Conservation (phyloP, 2,113 vertebrate genomes). For the Ploceus nigricollis region DNA sequence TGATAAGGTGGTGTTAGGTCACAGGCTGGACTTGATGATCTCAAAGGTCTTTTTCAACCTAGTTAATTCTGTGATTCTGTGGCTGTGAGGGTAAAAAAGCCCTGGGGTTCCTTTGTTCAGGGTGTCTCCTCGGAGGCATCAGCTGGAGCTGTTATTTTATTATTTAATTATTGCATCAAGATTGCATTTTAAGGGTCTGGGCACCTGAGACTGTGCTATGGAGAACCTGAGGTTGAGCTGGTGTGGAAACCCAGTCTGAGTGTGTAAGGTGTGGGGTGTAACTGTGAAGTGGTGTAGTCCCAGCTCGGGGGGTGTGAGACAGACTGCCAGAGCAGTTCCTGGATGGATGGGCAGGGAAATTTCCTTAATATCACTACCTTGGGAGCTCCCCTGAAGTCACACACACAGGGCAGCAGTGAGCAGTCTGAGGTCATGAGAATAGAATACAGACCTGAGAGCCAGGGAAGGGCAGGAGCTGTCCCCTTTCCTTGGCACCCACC, state of each 20-base stretch:
- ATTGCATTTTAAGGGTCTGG: background rate
- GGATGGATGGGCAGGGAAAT: background rate
- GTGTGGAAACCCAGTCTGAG: background rate
- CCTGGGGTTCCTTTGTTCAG: background rate
- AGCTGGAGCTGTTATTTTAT: background rate
- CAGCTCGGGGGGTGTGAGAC: background rate
- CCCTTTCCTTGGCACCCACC: background rate
- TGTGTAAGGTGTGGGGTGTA: background rate
- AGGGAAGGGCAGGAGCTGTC: background rate
- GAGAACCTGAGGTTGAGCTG: background rate
- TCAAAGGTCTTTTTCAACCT: background rate
- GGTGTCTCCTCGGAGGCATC: accelerated
- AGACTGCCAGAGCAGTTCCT: background rate
- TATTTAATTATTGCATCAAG: background rate
- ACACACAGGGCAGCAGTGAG: background rate
- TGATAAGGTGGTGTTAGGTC: background rate
- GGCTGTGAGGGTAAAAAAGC: background rate
- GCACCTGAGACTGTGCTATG: background rate
- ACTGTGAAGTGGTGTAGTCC: background rate
- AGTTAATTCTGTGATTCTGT: background rate
- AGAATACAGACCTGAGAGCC: background rate
- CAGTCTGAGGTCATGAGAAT: background rate
- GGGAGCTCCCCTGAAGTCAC: no score
- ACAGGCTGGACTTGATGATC: background rate
- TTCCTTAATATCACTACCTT: background rate